These are phyloP conservation scores for Hoplostethus mediterraneus DNA, from an alignment of 2,797 vertebrate genomes.

Conservation along the genomic window DNA sequence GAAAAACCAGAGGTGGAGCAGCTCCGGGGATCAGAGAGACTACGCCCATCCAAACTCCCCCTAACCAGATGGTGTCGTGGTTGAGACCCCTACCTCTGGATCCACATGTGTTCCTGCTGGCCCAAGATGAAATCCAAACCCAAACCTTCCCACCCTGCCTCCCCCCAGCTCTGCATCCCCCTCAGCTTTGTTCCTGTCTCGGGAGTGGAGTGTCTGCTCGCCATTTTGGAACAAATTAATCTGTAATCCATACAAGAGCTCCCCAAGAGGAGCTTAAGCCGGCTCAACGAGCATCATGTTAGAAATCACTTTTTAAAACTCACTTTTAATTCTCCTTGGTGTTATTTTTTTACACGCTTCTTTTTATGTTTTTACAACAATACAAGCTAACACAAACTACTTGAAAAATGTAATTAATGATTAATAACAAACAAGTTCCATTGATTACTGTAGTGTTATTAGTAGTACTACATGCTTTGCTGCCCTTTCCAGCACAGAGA, in stretches of 20 bases:
- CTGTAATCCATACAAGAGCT: constrained; percentile 41
- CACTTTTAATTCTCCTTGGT: background rate
- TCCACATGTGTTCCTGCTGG: background rate
- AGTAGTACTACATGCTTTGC: constrained; percentile 6
- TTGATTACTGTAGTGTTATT: no score
- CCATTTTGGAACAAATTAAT: background rate
- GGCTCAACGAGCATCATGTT: constrained; percentile 17
- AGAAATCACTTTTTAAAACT: constrained; percentile 18
- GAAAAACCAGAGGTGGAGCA: no score
- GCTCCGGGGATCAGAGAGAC: no score
- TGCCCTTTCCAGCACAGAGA: constrained; percentile 5
- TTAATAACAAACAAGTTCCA: no score
- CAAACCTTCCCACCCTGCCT: constrained; percentile 22
- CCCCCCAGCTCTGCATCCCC: constrained; percentile 16
- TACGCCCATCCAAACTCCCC: no score
- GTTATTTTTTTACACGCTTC: no score
- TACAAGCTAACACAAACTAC: no score
- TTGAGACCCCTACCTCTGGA: constrained; percentile 5
- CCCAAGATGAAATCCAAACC: constrained; percentile 20
- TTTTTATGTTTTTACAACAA: background rate
- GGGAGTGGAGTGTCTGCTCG: constrained; percentile 23
- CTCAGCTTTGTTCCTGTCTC: constrained; percentile 30
- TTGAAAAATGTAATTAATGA: no score
- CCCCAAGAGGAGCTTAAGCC: constrained; percentile 20
- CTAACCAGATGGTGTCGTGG: no score